Percentiles rank a stretch among this genome's conserved stretches.
Conservation (phyloP, 1,140 invertebrate species). For the Pissodes strobi region DNA sequence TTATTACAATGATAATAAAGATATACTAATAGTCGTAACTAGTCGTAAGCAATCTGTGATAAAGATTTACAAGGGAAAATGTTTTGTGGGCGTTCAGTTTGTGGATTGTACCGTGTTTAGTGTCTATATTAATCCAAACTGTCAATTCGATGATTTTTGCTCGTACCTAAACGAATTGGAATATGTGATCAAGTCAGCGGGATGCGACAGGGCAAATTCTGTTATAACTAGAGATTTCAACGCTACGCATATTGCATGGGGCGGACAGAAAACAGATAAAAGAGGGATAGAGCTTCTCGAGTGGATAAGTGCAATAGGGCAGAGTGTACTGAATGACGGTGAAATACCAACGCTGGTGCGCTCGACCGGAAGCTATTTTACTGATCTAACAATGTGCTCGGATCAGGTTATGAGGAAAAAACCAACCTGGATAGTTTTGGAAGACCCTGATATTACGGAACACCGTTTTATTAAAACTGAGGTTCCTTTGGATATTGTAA, state of each 20-base stretch:
- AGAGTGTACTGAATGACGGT: not conserved
- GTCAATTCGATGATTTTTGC: too few species aligned
- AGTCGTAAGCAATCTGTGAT: not conserved
- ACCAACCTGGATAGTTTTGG: not conserved
- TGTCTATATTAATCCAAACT: too few species aligned
- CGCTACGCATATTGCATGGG: not conserved
- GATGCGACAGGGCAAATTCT: too few species aligned
- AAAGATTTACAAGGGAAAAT: not conserved
- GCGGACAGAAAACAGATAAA: not conserved
- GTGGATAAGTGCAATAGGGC: not conserved
- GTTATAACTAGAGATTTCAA: not conserved
- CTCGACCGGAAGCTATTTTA: not conserved
- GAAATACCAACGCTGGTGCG: not conserved
- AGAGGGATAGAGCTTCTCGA: not conserved
- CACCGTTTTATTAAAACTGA: not conserved
- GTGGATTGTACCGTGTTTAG: too few species aligned
- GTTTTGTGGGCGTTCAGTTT: not conserved
- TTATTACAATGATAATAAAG: not conserved
- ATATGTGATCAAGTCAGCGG: too few species aligned
- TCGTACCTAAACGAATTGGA: too few species aligned
- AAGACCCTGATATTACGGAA: not conserved
- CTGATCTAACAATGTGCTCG: not conserved
- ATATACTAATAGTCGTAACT: not conserved
- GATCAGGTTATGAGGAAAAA: not conserved
- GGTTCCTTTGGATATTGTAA: not conserved